These are phyloP conservation scores for Netelia melanura DNA, from an alignment of 2,888 invertebrate species.

Conservation along the genomic window DNA sequence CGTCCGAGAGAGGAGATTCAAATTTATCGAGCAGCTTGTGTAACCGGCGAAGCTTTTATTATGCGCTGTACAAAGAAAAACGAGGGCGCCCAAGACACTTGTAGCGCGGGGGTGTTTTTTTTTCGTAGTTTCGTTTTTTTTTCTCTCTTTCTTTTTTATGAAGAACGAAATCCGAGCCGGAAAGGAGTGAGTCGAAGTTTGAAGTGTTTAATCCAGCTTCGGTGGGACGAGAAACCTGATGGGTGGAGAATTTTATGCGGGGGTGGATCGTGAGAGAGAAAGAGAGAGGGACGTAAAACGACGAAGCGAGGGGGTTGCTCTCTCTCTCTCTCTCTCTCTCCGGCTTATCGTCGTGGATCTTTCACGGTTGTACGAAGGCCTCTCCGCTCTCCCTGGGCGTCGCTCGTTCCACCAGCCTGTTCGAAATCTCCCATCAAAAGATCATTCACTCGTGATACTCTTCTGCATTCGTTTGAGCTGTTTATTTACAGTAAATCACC, in stretches of 20 bases:
- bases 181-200: conserved; percentile 62
- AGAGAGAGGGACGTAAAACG: conserved; percentile 47
- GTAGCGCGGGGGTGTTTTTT: conserved; percentile 52
- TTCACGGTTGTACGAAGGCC: conserved; percentile 73
- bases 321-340: conserved; percentile 14
- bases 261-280: conserved; percentile 44
- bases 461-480: conserved; percentile 56
- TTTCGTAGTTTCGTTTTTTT: conserved; percentile 35
- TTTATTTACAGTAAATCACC: conserved; percentile 59
- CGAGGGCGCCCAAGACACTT: conserved; percentile 59
- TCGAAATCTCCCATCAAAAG: conserved; percentile 64
- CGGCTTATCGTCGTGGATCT: conserved; percentile 76
- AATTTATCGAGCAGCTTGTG: conserved; percentile 52
- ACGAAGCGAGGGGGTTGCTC: conserved; percentile 62
- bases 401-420: conserved; percentile 63
- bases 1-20: conserved; percentile 44
- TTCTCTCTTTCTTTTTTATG: conserved; percentile 45
- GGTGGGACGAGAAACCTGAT: conserved; percentile 49
- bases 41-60: conserved; percentile 28
- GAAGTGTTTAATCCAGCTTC: conserved; percentile 61
- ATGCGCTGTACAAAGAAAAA: conserved; percentile 42
- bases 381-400: conserved; percentile 42
- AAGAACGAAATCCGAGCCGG: conserved; percentile 66
- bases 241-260: conserved; percentile 50
- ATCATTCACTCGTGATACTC: conserved; percentile 66